Conservation (phyloP, 2,797 vertebrate genomes). For the Galago senegalensis region DNA sequence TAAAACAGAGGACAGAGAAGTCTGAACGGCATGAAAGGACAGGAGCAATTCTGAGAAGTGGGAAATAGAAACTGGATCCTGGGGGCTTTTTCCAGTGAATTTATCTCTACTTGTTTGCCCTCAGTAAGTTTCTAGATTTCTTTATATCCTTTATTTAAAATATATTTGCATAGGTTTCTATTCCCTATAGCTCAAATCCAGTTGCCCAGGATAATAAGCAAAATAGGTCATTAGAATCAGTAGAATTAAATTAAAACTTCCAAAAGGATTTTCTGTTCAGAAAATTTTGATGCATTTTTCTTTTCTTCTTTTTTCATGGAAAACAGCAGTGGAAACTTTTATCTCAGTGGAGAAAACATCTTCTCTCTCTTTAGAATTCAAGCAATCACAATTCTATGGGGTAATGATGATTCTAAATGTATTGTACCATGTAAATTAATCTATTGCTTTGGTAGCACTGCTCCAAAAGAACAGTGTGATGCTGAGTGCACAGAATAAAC, state of each 20-base stretch:
- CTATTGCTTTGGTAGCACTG: slow-evolving; percentile 83
- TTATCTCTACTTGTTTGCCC: not conserved
- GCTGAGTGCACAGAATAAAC: slow-evolving; percentile 84
- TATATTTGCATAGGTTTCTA: not conserved
- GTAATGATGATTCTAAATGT: slow-evolving; percentile 88
- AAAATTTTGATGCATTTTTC: not conserved
- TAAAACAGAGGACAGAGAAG: not conserved
- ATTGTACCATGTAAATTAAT: slow-evolving; percentile 86
- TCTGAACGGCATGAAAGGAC: not conserved
- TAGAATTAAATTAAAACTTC: slow-evolving; percentile 69
- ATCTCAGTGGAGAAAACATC: slow-evolving; percentile 82
- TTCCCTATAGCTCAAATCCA: not conserved
- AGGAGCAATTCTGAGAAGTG: rapidly evolving
- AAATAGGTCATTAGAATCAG: not conserved
- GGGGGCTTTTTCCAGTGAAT: not conserved
- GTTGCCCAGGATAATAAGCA: slow-evolving; percentile 13
- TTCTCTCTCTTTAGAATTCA: slow-evolving; percentile 86
- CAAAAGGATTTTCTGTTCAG: slow-evolving; percentile 36
- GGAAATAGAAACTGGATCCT: not conserved
- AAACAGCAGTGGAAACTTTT: slow-evolving; percentile 79
- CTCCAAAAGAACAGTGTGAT: slow-evolving; percentile 77
- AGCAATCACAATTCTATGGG: slow-evolving; percentile 87
- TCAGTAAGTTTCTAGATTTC: not conserved
- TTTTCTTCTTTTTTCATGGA: slow-evolving; percentile 21
- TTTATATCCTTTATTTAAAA: not conserved